Percentiles rank a stretch among this genome's conserved stretches.
Conservation (phyloP, 2,888 invertebrate species). For the Nudaria mundana region DNA sequence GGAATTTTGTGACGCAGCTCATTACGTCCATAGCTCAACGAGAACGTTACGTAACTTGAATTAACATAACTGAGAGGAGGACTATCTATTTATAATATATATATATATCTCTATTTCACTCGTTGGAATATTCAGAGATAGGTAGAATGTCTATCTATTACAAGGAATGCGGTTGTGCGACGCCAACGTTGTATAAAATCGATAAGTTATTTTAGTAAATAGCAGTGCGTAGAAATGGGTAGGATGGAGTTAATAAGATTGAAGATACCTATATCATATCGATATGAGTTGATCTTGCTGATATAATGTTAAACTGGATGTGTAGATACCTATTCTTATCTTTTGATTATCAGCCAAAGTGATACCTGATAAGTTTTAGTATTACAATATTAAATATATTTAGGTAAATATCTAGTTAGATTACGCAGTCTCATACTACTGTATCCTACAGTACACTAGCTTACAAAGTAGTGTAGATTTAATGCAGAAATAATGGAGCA, state of each 20-base stretch:
- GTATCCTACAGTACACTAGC: too few relatives aligned
- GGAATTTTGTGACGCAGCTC: slow-evolving; percentile 54
- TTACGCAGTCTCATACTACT: too few relatives aligned
- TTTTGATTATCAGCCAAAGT: too few relatives aligned
- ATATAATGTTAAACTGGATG: too few relatives aligned
- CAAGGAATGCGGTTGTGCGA: slow-evolving; percentile 13
- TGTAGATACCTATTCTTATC: too few relatives aligned
- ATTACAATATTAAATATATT: too few relatives aligned
- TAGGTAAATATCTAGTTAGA: too few relatives aligned
- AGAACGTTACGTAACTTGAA: slow-evolving; percentile 25
- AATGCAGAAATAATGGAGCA: too few relatives aligned
- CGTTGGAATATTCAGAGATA: slow-evolving; percentile 11
- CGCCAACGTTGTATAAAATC: slow-evolving; percentile 6
- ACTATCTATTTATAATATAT: slow-evolving; percentile 28
- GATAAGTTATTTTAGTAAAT: slow-evolving; percentile 5
- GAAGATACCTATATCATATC: neutral
- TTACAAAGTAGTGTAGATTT: too few relatives aligned
- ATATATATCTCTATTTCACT: slow-evolving; percentile 27
- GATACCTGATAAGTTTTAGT: too few relatives aligned
- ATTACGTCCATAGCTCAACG: slow-evolving; percentile 35
- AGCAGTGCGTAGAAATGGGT: slow-evolving; percentile 1
- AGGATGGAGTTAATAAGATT: slow-evolving; percentile 1
- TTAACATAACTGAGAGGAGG: slow-evolving; percentile 25
- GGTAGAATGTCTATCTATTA: slow-evolving; percentile 8
- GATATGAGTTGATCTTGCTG: too few relatives aligned